Evolutionary conservation across 2,888 invertebrate species (phyloP), one percentile per base, ranked within the genome.

Genomic region (Sarcophaga caerulescens): DNA sequence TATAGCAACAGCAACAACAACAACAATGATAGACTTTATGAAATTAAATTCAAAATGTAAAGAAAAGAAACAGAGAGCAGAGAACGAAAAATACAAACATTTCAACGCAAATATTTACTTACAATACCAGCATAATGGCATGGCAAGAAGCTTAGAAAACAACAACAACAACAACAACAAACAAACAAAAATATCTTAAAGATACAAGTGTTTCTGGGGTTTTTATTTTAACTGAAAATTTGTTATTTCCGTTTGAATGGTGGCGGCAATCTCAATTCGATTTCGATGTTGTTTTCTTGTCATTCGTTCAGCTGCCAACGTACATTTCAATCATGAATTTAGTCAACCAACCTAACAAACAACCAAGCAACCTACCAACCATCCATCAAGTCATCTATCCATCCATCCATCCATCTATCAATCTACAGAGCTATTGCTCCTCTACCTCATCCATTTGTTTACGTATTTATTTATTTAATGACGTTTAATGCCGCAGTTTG

Each of bases 171-270:
- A 45, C 35, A 35, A 35, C n/a, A 45, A 14, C 45, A 12, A 47
- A 69, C 19, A 44, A 68, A 17, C n/a, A 79, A 21, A 70, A 47
- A 73, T 52, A 70, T 66, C 79, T 71, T 59, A 52, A n/a, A 78
- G 77, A 79, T 71, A 84, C 84, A 81, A 85, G 79, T 85, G 83
- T 80, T 83, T 76, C 57, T 81, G 84, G 65, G 73, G 65, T 74
- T 84, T 81, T 63, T n/a, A 77, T 84, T 81, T 63, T n/a, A 77
- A 78, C 59, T 86, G 81, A 83, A 86, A 86, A 86, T 86, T 86
- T 84, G 86, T 86, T 86, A 86, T 86, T 86, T 86, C 86, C 86
- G 86, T 85, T 85, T 62, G 79, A 76, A 68, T 82, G 70, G 59
- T 71, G 82, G 71, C 62, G 52, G 66, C 45, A 21, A 45, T 68